Conservation (phyloP, 2,113 vertebrate species). For the Trichechus manatus region DNA sequence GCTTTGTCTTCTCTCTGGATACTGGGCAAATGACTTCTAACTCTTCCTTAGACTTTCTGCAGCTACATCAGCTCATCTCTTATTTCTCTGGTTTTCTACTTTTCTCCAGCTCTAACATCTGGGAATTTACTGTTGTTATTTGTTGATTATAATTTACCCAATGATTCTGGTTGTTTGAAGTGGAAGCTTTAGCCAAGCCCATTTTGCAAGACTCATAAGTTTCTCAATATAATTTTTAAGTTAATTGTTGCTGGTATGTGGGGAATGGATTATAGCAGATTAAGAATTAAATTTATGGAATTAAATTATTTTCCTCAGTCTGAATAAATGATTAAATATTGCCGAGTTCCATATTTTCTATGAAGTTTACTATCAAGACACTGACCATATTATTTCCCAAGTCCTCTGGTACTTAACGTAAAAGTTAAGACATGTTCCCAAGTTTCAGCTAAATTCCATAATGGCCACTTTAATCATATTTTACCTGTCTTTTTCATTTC, state of each 20-base stretch:
- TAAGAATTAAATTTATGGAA: not conserved
- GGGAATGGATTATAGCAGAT: not conserved
- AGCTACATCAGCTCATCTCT: fast-evolving
- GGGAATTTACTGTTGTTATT: not conserved
- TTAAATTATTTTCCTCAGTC: not conserved
- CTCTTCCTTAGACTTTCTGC: not conserved
- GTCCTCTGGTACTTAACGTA: not conserved
- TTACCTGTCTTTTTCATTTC: slow-evolving; percentile 51
- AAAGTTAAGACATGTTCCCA: slow-evolving; percentile 11
- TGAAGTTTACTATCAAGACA: not conserved
- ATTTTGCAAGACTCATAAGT: not conserved
- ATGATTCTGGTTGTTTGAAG: not conserved
- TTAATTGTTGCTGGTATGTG: not conserved
- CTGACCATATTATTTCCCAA: not conserved
- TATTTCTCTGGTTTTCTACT: not conserved
- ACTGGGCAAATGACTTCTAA: not conserved
- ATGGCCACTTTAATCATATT: slow-evolving; percentile 63
- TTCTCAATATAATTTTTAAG: not conserved
- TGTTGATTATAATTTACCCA: not conserved
- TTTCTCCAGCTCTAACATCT: not conserved
- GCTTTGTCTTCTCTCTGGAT: not conserved
- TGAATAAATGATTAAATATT: not conserved
- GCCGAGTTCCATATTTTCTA: not conserved
- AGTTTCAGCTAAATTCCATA: slow-evolving; percentile 53
- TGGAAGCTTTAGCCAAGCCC: not conserved